These are phyloP conservation scores for Petrosia ficiformis DNA, from an alignment of 37 sponge, comb jelly and placozoan genomes.

Conservation along the genomic window DNA sequence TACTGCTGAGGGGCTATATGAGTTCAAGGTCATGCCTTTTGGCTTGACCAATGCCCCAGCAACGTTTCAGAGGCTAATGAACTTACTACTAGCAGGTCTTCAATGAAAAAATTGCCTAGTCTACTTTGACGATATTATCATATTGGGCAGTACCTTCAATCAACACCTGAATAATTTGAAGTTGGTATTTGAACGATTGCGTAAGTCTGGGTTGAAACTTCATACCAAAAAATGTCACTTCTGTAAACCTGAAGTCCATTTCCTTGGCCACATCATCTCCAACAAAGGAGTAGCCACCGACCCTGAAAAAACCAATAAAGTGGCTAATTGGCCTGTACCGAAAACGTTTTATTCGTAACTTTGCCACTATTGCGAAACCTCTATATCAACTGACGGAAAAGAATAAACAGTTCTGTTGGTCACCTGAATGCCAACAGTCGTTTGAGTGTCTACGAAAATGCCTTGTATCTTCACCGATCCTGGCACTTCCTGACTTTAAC, in stretches of 20 bases:
- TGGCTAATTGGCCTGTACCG: neutral
- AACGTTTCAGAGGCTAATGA: conserved; percentile 38
- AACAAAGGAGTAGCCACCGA: neutral
- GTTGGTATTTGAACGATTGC: conserved; percentile 19
- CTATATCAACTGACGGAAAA: conserved; percentile 16
- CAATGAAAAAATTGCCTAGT: conserved; percentile 37
- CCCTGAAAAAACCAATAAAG: neutral
- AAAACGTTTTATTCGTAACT: conserved; percentile 10
- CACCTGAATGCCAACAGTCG: conserved; percentile 9
- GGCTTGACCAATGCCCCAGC: conserved; percentile 43
- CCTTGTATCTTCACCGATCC: conserved; percentile 13
- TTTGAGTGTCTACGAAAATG: conserved; percentile 5
- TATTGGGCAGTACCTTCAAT: conserved; percentile 23
- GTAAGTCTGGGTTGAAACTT: conserved; percentile 25
- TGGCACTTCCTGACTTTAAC: conserved; percentile 12
- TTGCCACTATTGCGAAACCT: conserved; percentile 18
- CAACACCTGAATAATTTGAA: conserved; percentile 19
- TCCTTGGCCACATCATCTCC: conserved; percentile 45
- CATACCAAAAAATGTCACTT: conserved; percentile 28
- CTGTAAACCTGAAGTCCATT: conserved; percentile 13
- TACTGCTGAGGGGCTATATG: conserved; percentile 26
- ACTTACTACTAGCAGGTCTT: conserved; percentile 14
- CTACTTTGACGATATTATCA: conserved; percentile 41
- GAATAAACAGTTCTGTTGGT: conserved; percentile 3
- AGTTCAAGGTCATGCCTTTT: conserved; percentile 57